phyloP scores from a whole-genome alignment of 2,113 vertebrate genomes.

The Thamnaconus septentrionalis region DNA sequence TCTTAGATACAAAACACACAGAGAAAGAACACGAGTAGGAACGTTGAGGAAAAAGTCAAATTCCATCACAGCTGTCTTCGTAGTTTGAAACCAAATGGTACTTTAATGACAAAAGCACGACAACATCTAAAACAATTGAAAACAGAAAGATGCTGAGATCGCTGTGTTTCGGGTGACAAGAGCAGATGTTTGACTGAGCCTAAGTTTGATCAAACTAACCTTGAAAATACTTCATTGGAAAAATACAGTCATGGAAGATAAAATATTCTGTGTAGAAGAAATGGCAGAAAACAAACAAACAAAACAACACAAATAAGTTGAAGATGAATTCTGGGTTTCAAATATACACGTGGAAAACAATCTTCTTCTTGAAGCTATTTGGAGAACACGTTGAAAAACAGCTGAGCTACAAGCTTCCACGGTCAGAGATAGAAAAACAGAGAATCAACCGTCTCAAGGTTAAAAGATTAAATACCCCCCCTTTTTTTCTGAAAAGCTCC shows the following conservation, averaged over 20 bases:
- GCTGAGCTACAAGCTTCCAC: slow-evolving; percentile 50
- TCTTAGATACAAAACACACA: no score
- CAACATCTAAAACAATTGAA: slow-evolving; percentile 35
- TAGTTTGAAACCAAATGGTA: slow-evolving; percentile 10
- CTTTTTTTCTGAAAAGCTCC: slow-evolving; percentile 58
- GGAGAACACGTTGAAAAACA: slow-evolving; percentile 45
- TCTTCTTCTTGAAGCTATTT: slow-evolving; percentile 35
- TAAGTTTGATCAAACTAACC: slow-evolving; percentile 51
- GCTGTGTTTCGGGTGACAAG: slow-evolving; percentile 29
- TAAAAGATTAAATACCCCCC: slow-evolving; percentile 72
- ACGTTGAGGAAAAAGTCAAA: slow-evolving; percentile 41
- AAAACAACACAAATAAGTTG: slow-evolving; percentile 32
- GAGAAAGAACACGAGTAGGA: slow-evolving; percentile 25
- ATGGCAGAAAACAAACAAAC: slow-evolving; percentile 1
- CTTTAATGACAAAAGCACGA: slow-evolving; percentile 40
- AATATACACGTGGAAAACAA: slow-evolving; percentile 30
- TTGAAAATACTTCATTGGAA: slow-evolving; percentile 62
- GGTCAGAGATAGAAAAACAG: slow-evolving; percentile 76
- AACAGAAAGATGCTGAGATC: slow-evolving; percentile 16
- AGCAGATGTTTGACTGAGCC: slow-evolving; percentile 24
- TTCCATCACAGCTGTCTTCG: slow-evolving; percentile 31
- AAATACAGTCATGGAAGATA: slow-evolving; percentile 62
- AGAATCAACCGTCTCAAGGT: slow-evolving; percentile 59
- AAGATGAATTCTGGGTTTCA: slow-evolving; percentile 28
- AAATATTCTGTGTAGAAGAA: slow-evolving; percentile 61